Conservation (phyloP, 2,888 invertebrate species). For the Pycnomerus fuliginosus region DNA sequence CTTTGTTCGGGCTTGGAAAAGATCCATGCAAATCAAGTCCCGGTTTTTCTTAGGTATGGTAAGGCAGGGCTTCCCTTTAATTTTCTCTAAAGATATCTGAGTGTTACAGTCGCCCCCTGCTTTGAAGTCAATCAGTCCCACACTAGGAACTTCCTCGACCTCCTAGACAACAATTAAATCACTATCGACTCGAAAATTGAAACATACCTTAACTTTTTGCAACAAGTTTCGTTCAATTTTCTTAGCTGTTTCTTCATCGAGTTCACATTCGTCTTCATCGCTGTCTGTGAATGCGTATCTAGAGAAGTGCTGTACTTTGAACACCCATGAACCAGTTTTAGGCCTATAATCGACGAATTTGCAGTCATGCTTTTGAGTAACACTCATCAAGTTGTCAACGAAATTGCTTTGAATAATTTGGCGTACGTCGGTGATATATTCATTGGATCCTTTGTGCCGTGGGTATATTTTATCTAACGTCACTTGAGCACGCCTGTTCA, state of each 20-base stretch:
- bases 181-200: too few species aligned
- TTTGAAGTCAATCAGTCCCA: too few species aligned
- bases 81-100: too few species aligned
- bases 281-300: slow-evolving; percentile 86
- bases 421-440: slow-evolving; percentile 78
- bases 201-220: too few species aligned
- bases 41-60: too few species aligned
- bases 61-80: too few species aligned
- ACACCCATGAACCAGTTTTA: slow-evolving; percentile 97
- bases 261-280: slow-evolving; percentile 69
- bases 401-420: slow-evolving; percentile 79
- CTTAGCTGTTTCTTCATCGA: not conserved
- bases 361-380: slow-evolving; percentile 84
- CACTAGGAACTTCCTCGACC: too few species aligned
- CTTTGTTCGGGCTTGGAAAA: too few species aligned
- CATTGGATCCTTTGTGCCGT: slow-evolving; percentile 76
- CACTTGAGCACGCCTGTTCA: slow-evolving; percentile 89
- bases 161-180: too few species aligned
- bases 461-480: slow-evolving; percentile 96
- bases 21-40: too few species aligned
- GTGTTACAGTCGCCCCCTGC: too few species aligned
- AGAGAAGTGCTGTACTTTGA: slow-evolving; percentile 91
- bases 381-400: slow-evolving; percentile 80
- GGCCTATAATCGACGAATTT: slow-evolving; percentile 93
- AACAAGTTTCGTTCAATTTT: too few species aligned